These are phyloP conservation scores for Ceyx melanurus DNA, from an alignment of 2,113 vertebrate species.

Conservation along the genomic window DNA sequence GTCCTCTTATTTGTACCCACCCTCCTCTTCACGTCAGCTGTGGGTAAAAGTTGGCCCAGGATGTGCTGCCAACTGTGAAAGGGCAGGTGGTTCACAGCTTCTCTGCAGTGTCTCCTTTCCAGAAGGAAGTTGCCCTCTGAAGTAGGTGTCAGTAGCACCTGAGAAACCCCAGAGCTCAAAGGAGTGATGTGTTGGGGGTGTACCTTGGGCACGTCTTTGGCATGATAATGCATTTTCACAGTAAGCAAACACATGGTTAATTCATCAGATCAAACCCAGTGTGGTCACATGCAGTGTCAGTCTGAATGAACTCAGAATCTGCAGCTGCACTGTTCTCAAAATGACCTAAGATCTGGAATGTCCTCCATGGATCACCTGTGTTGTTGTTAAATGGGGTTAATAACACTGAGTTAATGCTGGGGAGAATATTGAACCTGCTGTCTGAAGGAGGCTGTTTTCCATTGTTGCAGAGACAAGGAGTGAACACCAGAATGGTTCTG, in stretches of 20 bases:
- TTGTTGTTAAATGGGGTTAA: background rate
- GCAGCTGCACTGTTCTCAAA: background rate
- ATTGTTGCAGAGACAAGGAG: conserved; percentile 60
- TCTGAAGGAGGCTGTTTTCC: background rate
- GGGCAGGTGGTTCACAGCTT: background rate
- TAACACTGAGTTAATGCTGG: background rate
- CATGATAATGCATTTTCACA: background rate
- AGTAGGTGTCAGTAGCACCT: background rate
- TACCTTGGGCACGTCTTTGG: background rate
- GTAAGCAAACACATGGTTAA: conserved; percentile 8
- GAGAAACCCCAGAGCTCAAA: background rate
- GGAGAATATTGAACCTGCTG: background rate
- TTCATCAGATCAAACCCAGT: background rate
- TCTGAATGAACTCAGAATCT: background rate
- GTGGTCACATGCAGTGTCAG: background rate
- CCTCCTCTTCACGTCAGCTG: background rate
- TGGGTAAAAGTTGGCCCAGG: background rate
- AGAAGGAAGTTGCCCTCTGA: background rate
- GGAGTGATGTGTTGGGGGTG: background rate
- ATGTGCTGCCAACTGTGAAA: background rate
- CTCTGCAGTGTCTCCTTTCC: background rate
- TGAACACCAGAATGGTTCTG: conserved; percentile 20
- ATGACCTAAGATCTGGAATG: background rate
- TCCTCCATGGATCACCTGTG: background rate
- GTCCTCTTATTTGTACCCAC: background rate